phyloP scores from a whole-genome alignment of 2,888 invertebrate species.

The Phytoseiulus persimilis region DNA sequence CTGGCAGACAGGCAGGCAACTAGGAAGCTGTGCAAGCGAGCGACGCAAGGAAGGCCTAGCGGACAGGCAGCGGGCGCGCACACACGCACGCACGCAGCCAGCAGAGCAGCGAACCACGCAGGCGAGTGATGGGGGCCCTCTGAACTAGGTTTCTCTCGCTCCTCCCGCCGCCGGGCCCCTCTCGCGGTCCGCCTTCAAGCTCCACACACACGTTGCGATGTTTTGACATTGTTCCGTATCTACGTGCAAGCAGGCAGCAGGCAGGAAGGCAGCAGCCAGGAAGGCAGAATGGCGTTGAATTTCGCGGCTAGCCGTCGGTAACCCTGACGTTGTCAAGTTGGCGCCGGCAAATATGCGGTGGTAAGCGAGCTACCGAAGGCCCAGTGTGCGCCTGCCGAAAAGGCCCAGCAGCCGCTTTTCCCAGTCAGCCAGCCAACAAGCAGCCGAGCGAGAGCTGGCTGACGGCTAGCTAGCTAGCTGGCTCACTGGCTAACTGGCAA shows the following conservation, averaged over 20 bases:
- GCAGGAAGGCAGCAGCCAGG: neutral
- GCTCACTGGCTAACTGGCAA: neutral
- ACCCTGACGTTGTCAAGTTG: conserved; percentile 5
- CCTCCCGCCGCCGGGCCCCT: conserved; percentile 36
- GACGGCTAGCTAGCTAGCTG: neutral
- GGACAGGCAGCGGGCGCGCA: neutral
- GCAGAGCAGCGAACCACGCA: neutral
- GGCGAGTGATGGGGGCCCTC: conserved; percentile 5
- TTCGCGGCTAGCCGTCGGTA: neutral
- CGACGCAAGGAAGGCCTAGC: neutral
- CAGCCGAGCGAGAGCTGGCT: conserved; percentile 5
- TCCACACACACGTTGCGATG: conserved; percentile 38
- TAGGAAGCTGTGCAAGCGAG: neutral
- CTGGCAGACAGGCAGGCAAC: neutral
- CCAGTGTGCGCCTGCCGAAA: conserved; percentile 5
- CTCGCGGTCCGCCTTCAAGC: conserved; percentile 30
- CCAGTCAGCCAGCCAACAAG: conserved; percentile 5
- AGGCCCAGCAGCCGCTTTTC: neutral
- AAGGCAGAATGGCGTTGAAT: neutral
- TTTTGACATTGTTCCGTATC: conserved; percentile 36
- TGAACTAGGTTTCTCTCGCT: conserved; percentile 5
- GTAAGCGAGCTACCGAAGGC: neutral
- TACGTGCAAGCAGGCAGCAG: neutral
- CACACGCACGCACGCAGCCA: neutral
- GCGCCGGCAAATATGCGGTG: neutral